Evolutionary conservation across 2,113 vertebrate species (phyloP).

Genomic region (Cygnus atratus): DNA sequence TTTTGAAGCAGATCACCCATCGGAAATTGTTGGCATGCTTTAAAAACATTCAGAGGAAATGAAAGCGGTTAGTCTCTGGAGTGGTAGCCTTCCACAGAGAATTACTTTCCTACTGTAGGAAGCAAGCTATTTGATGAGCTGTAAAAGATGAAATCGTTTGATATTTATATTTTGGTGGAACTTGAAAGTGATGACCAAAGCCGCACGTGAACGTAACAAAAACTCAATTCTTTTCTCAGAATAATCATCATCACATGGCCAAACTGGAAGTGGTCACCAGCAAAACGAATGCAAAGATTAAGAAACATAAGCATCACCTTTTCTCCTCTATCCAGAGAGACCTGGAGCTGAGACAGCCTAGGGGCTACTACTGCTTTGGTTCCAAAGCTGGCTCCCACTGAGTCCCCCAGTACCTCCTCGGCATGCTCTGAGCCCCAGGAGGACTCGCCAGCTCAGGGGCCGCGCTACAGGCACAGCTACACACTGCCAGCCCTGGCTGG

Average conservation of each 20-base stretch:
- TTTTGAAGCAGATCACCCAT: neutral
- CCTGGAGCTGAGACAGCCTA: neutral
- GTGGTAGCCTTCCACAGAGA: neutral
- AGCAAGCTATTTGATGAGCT: neutral
- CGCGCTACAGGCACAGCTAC: fast-evolving
- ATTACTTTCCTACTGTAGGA: neutral
- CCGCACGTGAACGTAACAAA: neutral
- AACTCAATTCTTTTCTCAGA: neutral
- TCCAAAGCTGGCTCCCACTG: neutral
- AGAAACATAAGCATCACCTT: neutral
- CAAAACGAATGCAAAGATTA: neutral
- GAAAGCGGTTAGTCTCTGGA: neutral
- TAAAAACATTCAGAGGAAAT: neutral
- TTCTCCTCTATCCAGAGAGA: neutral
- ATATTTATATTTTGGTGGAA: neutral
- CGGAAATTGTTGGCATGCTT: neutral
- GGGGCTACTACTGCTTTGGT: neutral
- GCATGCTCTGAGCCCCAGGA: fast-evolving
- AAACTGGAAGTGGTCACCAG: neutral
- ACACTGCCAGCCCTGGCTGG: neutral
- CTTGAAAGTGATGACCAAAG: neutral
- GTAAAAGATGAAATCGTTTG: neutral
- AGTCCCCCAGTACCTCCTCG: too few relatives aligned
- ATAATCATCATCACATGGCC: neutral
- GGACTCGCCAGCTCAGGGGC: neutral